Conservation (phyloP, 2,113 vertebrate species). For the Connochaetes taurinus region DNA sequence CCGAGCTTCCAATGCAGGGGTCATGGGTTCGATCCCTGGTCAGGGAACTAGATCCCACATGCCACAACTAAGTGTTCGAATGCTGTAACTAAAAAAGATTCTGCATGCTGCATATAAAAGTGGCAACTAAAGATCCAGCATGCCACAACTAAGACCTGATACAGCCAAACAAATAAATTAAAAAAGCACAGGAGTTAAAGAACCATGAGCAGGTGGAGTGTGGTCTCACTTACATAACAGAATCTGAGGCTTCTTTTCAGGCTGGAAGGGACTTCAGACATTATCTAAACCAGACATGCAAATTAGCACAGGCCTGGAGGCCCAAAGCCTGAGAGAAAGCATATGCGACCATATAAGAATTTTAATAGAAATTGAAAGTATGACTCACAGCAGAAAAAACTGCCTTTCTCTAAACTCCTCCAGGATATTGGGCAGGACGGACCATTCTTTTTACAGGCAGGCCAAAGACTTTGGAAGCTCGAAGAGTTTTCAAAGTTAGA, state of each 20-base stretch:
- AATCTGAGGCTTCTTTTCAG: conserved; percentile 41
- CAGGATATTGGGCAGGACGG: conserved; percentile 14
- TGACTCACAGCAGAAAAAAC: conserved; percentile 57
- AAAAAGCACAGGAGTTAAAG: neutral
- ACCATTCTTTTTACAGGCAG: conserved; percentile 37
- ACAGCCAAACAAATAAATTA: neutral
- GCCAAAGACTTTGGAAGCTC: conserved; percentile 33
- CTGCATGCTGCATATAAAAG: fast-evolving
- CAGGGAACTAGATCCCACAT: neutral
- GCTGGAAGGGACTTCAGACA: conserved; percentile 49
- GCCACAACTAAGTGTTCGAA: neutral
- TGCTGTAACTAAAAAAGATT: neutral
- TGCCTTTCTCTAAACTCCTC: conserved; percentile 43
- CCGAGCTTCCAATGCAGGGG: neutral
- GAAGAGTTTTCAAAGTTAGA: conserved; percentile 24
- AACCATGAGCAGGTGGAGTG: neutral
- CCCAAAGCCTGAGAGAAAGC: conserved; percentile 44
- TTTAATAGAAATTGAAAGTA: conserved; percentile 69
- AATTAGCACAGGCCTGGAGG: conserved; percentile 58
- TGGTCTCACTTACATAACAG: conserved; percentile 14
- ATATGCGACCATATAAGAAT: conserved; percentile 53
- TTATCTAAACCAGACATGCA: conserved; percentile 71
- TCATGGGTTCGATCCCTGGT: neutral
- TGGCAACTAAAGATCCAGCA: neutral
- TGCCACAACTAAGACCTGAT: neutral